Conservation (phyloP, 2,888 invertebrate genomes). For the Morinoia aosen region DNA sequence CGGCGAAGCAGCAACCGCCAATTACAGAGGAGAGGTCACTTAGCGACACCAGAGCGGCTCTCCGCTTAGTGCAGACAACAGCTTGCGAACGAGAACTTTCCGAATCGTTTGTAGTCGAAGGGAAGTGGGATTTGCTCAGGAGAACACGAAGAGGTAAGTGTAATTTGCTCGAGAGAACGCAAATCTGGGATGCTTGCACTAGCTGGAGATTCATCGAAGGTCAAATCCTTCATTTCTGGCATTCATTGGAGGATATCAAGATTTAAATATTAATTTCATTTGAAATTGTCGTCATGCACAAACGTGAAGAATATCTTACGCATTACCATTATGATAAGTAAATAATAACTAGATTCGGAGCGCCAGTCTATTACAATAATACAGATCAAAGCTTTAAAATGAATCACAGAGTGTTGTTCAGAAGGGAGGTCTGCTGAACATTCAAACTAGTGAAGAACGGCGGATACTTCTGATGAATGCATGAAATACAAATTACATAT, state of each 20-base stretch:
- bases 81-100: neutral
- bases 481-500: too few relatives aligned
- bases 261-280: too few relatives aligned
- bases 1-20: neutral
- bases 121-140: neutral
- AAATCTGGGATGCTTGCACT: too few relatives aligned
- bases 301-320: neutral
- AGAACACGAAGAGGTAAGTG: neutral
- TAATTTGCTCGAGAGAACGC: too few relatives aligned
- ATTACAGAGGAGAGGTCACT: conserved; percentile 1
- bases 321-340: neutral
- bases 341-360: too few relatives aligned
- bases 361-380: too few relatives aligned
- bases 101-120: neutral
- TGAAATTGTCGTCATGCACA: neutral
- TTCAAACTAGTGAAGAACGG: too few relatives aligned
- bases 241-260: neutral
- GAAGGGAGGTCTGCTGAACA: too few relatives aligned
- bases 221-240: neutral
- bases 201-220: too few relatives aligned
- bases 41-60: neutral
- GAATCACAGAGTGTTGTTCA: too few relatives aligned
- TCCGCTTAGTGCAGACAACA: neutral
- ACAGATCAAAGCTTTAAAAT: too few relatives aligned
- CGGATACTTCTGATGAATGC: too few relatives aligned